These are phyloP conservation scores for Callopanchax toddi DNA, from an alignment of 2,113 vertebrate genomes.

Conservation along the genomic window DNA sequence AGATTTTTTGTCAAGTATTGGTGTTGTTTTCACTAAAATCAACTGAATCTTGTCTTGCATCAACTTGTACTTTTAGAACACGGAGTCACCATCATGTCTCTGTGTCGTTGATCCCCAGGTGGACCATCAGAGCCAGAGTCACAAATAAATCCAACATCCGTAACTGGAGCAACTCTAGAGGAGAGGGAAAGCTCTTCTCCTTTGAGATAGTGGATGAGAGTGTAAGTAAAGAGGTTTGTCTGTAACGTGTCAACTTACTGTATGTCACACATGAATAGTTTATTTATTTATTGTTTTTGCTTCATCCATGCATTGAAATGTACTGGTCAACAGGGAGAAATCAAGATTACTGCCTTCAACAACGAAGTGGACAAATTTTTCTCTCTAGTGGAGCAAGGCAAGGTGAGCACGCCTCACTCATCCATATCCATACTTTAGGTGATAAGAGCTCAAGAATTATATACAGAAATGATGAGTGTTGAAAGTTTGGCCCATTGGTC, in stretches of 20 bases:
- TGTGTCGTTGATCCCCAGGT: constrained; percentile 75
- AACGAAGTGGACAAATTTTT: constrained; percentile 95
- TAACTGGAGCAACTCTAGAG: constrained; percentile 94
- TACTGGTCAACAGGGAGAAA: constrained; percentile 87
- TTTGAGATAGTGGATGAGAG: constrained; percentile 94
- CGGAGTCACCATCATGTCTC: not conserved
- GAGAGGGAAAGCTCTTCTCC: constrained; percentile 95
- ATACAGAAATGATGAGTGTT: not conserved
- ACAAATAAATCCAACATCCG: constrained; percentile 91
- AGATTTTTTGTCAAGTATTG: not conserved
- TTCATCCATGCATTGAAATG: constrained; percentile 3
- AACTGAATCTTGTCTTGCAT: not conserved
- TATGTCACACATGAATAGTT: constrained; percentile 24
- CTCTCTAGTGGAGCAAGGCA: constrained; percentile 91
- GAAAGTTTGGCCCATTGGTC: not conserved
- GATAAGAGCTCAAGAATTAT: constrained; percentile 30
- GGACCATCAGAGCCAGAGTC: constrained; percentile 93
- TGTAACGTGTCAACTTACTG: constrained; percentile 11
- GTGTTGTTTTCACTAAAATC: not conserved
- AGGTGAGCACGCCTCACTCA: constrained; percentile 80
- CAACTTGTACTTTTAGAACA: not conserved
- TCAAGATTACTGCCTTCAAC: constrained; percentile 94
- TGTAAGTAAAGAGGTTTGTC: constrained; percentile 79
- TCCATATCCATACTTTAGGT: constrained; percentile 8
- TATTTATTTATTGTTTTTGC: constrained; percentile 6